Evolutionary conservation across 2,888 invertebrate genomes (phyloP).

Genomic region (Leistus spinibarbis): DNA sequence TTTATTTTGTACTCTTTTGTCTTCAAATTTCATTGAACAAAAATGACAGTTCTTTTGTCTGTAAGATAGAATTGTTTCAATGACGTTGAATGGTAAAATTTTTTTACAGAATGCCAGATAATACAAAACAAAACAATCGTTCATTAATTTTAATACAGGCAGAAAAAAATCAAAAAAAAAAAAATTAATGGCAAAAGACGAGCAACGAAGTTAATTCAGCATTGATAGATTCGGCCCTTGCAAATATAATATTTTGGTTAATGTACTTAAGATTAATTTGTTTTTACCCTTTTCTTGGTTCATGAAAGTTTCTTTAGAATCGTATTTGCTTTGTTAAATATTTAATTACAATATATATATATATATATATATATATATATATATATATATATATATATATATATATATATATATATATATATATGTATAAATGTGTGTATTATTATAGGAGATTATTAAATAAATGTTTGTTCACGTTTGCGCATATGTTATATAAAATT

Average conservation of each 20-base stretch:
- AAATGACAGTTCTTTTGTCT: neutral
- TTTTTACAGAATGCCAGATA: neutral
- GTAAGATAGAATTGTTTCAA: neutral
- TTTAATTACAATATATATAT: too few species aligned
- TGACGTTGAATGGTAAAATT: neutral
- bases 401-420: too few species aligned
- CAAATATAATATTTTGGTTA: too few species aligned
- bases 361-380: too few species aligned
- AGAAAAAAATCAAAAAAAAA: neutral
- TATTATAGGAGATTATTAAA: too few species aligned
- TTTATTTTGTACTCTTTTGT: neutral
- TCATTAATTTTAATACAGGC: neutral
- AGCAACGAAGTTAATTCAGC: neutral
- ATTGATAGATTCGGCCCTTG: neutral
- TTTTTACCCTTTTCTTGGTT: too few species aligned
- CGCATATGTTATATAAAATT: neutral
- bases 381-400: too few species aligned
- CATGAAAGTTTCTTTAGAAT: too few species aligned
- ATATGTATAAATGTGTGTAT: too few species aligned
- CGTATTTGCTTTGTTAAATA: too few species aligned
- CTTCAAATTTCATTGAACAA: neutral
- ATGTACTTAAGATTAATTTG: too few species aligned
- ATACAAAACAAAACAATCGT: neutral
- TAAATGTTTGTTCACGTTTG: neutral
- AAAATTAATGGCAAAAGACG: neutral